These are phyloP conservation scores for Hypolimnas misippus DNA, from an alignment of 2,888 invertebrate species.

Conservation along the genomic window DNA sequence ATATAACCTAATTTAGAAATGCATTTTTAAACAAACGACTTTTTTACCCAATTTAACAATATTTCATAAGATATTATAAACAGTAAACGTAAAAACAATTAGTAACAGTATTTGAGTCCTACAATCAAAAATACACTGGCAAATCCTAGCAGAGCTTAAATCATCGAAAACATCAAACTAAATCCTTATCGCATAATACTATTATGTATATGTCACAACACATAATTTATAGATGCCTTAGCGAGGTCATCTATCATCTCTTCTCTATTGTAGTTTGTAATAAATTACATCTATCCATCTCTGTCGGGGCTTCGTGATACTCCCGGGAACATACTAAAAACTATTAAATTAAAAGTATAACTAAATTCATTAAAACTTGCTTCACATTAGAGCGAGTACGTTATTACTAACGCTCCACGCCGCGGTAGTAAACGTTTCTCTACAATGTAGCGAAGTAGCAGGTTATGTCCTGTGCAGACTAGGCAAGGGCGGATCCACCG, in stretches of 20 bases:
- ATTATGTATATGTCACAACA: constrained; percentile 23
- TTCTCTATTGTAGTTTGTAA: constrained; percentile 26
- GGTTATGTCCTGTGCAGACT: too few species aligned
- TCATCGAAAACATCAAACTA: too few species aligned
- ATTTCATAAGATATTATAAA: too few species aligned
- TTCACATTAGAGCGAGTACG: neutral
- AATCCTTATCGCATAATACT: neutral
- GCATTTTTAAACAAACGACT: too few species aligned
- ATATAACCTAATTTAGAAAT: too few species aligned
- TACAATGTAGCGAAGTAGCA: neutral
- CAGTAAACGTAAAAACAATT: too few species aligned
- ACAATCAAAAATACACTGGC: too few species aligned
- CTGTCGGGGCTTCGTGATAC: constrained; percentile 21
- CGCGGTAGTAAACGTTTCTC: neutral
- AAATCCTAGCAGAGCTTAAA: too few species aligned
- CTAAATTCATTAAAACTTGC: constrained; percentile 23
- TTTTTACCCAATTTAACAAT: too few species aligned
- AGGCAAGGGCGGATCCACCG: too few species aligned
- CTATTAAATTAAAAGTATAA: constrained; percentile 20
- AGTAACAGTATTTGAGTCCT: too few species aligned
- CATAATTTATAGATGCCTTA: constrained; percentile 26
- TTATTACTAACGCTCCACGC: neutral
- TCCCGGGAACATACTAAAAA: constrained; percentile 15
- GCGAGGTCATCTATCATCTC: constrained; percentile 25
- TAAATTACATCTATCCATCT: constrained; percentile 30